Evolutionary conservation across 2,888 invertebrate genomes (phyloP), one percentile per base, ranked within the genome.

Genomic region (Chymomyza fuscimana): DNA sequence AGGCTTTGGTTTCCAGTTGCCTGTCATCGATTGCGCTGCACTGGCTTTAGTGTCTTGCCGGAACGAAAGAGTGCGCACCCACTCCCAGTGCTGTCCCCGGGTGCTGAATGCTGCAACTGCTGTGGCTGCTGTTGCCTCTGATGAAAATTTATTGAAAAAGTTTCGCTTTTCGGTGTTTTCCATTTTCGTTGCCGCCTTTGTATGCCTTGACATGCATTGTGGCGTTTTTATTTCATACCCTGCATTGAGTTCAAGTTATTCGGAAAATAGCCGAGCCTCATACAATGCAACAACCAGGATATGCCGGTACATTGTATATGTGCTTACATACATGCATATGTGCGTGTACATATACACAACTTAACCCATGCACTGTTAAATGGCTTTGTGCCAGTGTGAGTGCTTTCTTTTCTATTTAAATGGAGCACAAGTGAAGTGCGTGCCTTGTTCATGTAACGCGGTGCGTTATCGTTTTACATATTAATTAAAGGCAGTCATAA

Each of bases 371-470:
- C 22, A 22, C 54, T 19, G 54, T 54, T 54, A 54, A 54, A 54
- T 19, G 54, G 54, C 54, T 54, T 54, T 54, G 54, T 51, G 25
- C n/a, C 50, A 52, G 65, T 61, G 54, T 61, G 60, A 32, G 60
- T 73, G 78, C 71, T 79, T 84, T 84, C 88, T 75, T 88, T 87
- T 88, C 88, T 84, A 82, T 88, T 86, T 86, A 88, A 86, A 86
- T 86, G 88, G 88, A 88, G 88, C 88, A 81, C 87, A 86, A 86
- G 87, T 86, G 82, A 86, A 88, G 85, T 86, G 88, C 77, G 75
- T 80, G 77, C 80, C 67, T 80, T 69, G 36, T 72, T 67, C 59
- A 54, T 19, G 58, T 32, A 50, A 51, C 51, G 58, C 72, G 68
- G 29, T 58, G 58, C 25, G 60, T 70, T 76, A 75, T 79, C 77